Evolutionary conservation across 2,888 invertebrate species (phyloP).

Genomic region (Nemurella pictetii): DNA sequence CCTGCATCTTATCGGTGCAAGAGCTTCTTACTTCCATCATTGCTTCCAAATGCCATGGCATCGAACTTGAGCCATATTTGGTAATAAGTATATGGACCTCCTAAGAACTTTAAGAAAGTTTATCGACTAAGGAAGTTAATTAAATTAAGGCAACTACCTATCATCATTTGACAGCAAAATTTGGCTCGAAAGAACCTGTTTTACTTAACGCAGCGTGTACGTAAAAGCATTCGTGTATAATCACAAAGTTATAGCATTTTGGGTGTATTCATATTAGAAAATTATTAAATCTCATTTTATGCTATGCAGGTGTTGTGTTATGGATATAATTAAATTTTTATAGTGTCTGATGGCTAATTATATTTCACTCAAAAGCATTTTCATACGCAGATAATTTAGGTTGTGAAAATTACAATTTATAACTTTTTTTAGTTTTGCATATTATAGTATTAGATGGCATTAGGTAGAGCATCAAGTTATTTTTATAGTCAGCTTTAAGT

Average conservation of each 20-base stretch:
- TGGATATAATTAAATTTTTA: constrained; percentile 17
- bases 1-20: too few relatives aligned
- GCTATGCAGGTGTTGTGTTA: constrained; percentile 17
- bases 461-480: neutral
- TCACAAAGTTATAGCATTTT: neutral
- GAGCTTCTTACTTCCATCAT: too few relatives aligned
- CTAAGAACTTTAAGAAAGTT: neutral
- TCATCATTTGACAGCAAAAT: constrained; percentile 27
- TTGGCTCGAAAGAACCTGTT: constrained; percentile 17
- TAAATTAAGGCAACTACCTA: constrained; percentile 18
- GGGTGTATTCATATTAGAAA: neutral
- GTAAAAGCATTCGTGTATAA: neutral
- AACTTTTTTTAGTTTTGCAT: neutral
- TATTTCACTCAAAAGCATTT: constrained; percentile 24
- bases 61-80: neutral
- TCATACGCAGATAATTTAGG: constrained; percentile 12
- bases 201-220: neutral
- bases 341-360: constrained; percentile 9
- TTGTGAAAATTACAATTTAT: constrained; percentile 1
- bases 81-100: neutral
- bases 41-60: too few relatives aligned
- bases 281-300: constrained; percentile 8
- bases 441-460: neutral
- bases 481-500: too few relatives aligned
- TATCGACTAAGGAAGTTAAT: constrained; percentile 14